Evolutionary conservation across 1,140 invertebrate genomes (phyloP), one percentile per base, ranked within the genome.

Genomic region (Caenorhabditis inopinata): DNA sequence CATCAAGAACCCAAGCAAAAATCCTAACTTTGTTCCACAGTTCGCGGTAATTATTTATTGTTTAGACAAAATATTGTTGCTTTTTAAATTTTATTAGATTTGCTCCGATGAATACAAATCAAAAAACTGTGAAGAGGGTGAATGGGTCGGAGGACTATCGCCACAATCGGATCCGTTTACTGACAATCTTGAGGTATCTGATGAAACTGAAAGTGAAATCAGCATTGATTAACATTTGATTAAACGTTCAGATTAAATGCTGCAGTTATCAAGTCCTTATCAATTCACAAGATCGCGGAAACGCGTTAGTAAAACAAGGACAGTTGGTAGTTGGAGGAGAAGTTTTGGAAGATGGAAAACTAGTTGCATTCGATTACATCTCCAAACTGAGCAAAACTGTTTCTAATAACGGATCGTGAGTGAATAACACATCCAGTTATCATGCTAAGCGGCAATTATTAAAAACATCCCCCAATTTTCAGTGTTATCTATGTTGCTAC

Each of bases 61-160:
- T 35, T 35, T 14, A n/a, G 5, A 46, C 4, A 49, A 38, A 27
- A 25, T n/a, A 68, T 12, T 25, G 18, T 12, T 47, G 16, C 27
- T 2, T 9, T 21, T 11, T 74, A n/a, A n/a, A n/a, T n/a, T n/a
- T 23, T 53, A 25, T 75, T 58, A 78, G 81, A 47, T 38, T n/a
- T 78, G 77, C 42, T 18, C 68, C 25, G 32, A 51, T 9, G 68
- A 49, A 27, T 80, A 53, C 73, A 45, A 46, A 29, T 35, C 47
- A 18, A 74, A 21, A 7, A 75, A 25, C 6, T 80, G 79, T 25
- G 74, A 49, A 45, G 47, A 32, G 21, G 79, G 79, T 23, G 68
- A 82, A 48, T 82, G 81, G 81, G 74, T 82, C 11, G 81, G 81
- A 48, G 81, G 81, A 21, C 68, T 82, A 25, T 51, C 75, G 3